Percentiles rank a stretch among this genome's conserved stretches.
Evolutionary conservation across 2,888 invertebrate species (phyloP).

Genomic region (Auanema freiburgensis): DNA sequence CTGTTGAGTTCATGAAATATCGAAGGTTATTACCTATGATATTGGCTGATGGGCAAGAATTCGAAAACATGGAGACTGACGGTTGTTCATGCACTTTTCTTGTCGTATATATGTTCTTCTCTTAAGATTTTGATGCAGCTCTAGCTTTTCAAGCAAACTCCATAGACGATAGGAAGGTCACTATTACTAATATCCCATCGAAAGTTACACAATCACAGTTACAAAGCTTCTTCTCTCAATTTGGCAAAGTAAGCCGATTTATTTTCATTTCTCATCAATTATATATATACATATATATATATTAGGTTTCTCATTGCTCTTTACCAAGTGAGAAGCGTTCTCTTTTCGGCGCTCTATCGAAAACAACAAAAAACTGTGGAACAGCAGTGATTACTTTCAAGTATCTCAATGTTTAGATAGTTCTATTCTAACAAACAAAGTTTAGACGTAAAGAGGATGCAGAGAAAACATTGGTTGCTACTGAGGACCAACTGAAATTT

Average conservation of each 20-base stretch:
- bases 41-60: slow-evolving; percentile 57
- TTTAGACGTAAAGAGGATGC: slow-evolving; percentile 55
- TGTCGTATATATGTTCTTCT: slow-evolving; percentile 4
- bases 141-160: slow-evolving; percentile 45
- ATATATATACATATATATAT: too few species aligned
- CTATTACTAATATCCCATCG: slow-evolving; percentile 60
- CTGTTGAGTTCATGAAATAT: slow-evolving; percentile 65
- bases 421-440: neutral
- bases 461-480: slow-evolving; percentile 48
- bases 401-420: slow-evolving; percentile 26
- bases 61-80: slow-evolving; percentile 48
- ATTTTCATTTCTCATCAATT: too few species aligned
- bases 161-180: slow-evolving; percentile 45
- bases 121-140: slow-evolving; percentile 48
- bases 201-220: slow-evolving; percentile 60
- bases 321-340: slow-evolving; percentile 57
- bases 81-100: slow-evolving; percentile 32
- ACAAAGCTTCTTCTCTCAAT: slow-evolving; percentile 62
- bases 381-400: slow-evolving; percentile 59
- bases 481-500: slow-evolving; percentile 58
- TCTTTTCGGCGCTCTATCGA: slow-evolving; percentile 57
- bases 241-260: slow-evolving; percentile 59
- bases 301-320: slow-evolving; percentile 51
- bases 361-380: slow-evolving; percentile 49
- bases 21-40: slow-evolving; percentile 63